Percentiles rank a stretch among this genome's conserved stretches.
These are phyloP conservation scores for Agrochola lota DNA, from an alignment of 2,888 invertebrate species.

Conservation along the genomic window DNA sequence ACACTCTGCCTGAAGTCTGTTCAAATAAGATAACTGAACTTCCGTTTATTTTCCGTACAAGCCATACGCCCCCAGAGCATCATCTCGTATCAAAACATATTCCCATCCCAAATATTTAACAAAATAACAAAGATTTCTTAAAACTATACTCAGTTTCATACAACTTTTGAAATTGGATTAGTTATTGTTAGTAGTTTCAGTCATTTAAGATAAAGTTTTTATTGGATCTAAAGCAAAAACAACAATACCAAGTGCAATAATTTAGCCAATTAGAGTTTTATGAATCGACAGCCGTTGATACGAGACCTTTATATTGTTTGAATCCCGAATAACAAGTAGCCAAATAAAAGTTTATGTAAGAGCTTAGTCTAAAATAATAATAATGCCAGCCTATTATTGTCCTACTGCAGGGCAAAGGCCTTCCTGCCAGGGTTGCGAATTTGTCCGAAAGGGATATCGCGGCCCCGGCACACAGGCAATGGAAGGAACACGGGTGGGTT, in stretches of 20 bases:
- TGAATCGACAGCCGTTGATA: conserved; percentile 5
- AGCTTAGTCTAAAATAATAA: conserved; percentile 3
- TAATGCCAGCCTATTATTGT: not conserved
- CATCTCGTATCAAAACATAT: conserved; percentile 37
- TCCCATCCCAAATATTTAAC: conserved; percentile 30
- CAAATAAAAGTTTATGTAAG: not conserved
- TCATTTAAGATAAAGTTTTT: conserved; percentile 35
- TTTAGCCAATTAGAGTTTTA: conserved; percentile 30
- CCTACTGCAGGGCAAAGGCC: too few species aligned
- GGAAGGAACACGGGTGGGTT: too few species aligned
- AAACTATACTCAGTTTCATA: conserved; percentile 16
- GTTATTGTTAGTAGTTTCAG: conserved; percentile 22
- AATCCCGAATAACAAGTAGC: not conserved
- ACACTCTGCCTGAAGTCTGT: conserved; percentile 59
- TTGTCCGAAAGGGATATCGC: too few species aligned
- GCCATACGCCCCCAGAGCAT: conserved; percentile 5
- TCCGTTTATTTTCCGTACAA: conserved; percentile 37
- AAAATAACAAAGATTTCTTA: conserved; percentile 31
- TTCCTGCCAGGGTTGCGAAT: too few species aligned
- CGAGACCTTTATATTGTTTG: not conserved
- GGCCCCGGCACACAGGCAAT: too few species aligned
- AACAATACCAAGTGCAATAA: conserved; percentile 12
- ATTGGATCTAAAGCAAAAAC: conserved; percentile 26
- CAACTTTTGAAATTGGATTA: conserved; percentile 45
- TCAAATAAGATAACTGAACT: conserved; percentile 72